phyloP scores from a whole-genome alignment of 2,888 invertebrate species.

The Alsophila aescularia region DNA sequence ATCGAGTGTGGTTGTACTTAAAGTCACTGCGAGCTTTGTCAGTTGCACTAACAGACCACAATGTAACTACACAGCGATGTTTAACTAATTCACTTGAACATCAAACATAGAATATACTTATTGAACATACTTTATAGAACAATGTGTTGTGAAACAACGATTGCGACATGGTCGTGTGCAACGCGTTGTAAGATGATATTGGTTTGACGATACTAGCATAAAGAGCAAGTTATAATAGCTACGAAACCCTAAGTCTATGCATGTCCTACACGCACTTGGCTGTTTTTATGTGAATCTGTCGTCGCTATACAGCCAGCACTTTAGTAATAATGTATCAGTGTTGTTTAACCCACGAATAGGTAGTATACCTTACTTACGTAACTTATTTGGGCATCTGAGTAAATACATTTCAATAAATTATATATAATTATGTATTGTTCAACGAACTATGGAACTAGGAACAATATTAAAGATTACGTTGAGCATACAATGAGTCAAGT shows the following conservation, averaged over 20 bases:
- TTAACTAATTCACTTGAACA: conserved; percentile 28
- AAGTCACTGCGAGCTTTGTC: conserved; percentile 5
- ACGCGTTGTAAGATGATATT: conserved; percentile 18
- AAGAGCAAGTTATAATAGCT: too few species aligned
- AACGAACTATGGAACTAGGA: conserved; percentile 1
- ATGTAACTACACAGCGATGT: conserved; percentile 10
- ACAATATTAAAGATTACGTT: conserved; percentile 18
- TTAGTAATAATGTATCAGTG: too few species aligned
- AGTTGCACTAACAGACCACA: conserved; percentile 1
- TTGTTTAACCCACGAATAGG: too few species aligned
- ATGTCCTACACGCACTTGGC: too few species aligned
- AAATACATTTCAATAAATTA: conserved; percentile 8
- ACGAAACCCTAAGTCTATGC: too few species aligned
- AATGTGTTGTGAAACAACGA: conserved; percentile 19
- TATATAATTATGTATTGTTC: conserved; percentile 13
- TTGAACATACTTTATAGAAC: conserved; percentile 19
- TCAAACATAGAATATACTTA: conserved; percentile 18
- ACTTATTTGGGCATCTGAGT: conserved; percentile 20
- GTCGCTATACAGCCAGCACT: too few species aligned
- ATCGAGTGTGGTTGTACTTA: background rate
- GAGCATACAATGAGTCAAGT: conserved; percentile 1
- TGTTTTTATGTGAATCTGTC: too few species aligned
- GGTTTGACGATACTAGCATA: conserved; percentile 3
- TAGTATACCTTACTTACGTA: background rate
- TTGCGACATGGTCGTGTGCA: conserved; percentile 7